Conservation (phyloP, 2,113 vertebrate species). For the Perca schrenkii region DNA sequence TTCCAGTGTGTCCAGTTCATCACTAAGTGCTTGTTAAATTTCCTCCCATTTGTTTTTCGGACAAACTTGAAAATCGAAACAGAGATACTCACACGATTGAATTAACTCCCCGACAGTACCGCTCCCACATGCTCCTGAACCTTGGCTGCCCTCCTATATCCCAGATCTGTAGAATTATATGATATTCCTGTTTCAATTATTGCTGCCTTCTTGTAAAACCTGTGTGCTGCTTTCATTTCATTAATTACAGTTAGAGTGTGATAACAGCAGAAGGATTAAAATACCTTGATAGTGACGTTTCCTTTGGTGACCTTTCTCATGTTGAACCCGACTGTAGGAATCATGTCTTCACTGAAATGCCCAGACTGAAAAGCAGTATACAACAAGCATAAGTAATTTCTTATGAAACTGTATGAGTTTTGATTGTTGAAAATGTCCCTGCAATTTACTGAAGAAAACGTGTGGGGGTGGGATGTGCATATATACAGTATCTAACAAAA, state of each 20-base stretch:
- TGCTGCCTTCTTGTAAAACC: neutral
- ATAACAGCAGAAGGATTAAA: constrained; percentile 14
- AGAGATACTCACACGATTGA: constrained; percentile 94
- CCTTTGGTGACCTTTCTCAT: constrained; percentile 90
- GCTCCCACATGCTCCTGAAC: constrained; percentile 99
- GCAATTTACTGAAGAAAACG: neutral
- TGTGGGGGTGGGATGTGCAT: neutral
- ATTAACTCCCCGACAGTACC: constrained; percentile 98
- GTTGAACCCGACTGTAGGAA: constrained; percentile 92
- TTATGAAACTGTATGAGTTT: neutral
- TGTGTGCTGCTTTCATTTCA: neutral
- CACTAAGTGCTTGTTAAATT: neutral
- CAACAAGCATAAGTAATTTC: neutral
- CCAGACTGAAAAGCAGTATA: constrained; percentile 84
- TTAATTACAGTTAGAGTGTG: neutral
- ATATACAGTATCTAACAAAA: too few species aligned
- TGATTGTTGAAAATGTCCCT: neutral
- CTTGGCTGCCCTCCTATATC: constrained; percentile 99
- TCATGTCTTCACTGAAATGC: constrained; percentile 93
- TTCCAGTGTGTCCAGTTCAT: neutral
- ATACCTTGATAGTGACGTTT: constrained; percentile 88
- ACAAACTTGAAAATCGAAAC: neutral
- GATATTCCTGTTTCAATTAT: neutral
- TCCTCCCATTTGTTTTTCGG: neutral
- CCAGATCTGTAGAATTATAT: constrained; percentile 90